Conservation (phyloP, 2,888 invertebrate species). For the Thyatira batis region DNA sequence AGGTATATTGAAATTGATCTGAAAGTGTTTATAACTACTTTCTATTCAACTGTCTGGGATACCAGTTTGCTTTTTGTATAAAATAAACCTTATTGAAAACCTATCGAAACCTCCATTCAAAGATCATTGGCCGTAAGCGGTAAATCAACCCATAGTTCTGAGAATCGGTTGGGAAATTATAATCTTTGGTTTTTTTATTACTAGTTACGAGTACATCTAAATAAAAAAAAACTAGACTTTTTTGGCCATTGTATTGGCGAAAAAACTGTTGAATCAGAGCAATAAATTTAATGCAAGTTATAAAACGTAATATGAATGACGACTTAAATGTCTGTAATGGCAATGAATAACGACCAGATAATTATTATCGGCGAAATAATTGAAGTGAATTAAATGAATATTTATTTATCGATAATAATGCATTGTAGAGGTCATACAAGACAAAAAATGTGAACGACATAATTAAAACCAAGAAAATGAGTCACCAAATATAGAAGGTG, state of each 20-base stretch:
- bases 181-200: neutral
- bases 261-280: no score
- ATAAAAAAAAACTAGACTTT: neutral
- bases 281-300: no score
- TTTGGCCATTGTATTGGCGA: neutral
- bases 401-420: neutral
- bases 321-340: no score
- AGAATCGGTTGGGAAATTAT: conserved; percentile 20
- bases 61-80: neutral
- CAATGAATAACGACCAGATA: no score
- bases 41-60: neutral
- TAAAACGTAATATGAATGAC: no score
- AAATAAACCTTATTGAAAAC: neutral
- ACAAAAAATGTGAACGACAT: neutral
- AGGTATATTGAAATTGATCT: neutral
- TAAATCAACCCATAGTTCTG: conserved; percentile 25
- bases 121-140: conserved; percentile 28
- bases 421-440: neutral
- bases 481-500: neutral
- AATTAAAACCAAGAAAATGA: neutral
- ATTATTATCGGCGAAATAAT: neutral
- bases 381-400: neutral
- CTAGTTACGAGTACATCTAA: neutral
- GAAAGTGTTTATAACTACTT: neutral
- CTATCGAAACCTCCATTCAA: conserved; percentile 13